Evolutionary conservation across 1,140 invertebrate species (phyloP).

Genomic region (Zaprionus ghesquierei): DNA sequence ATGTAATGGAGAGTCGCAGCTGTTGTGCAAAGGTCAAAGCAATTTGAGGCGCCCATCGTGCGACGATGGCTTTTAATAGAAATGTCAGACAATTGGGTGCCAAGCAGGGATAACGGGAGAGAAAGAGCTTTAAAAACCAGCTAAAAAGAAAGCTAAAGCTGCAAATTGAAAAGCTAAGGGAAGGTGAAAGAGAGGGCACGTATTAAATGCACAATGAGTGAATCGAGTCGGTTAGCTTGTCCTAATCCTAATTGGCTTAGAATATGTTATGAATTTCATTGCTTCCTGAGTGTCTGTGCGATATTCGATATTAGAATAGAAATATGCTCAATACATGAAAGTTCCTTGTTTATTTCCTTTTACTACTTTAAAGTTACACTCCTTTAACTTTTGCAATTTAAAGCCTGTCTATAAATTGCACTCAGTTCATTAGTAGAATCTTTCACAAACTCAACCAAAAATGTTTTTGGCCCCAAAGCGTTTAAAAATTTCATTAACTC

Average conservation of each 20-base stretch:
- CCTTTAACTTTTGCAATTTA: not conserved
- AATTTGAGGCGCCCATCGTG: constrained; percentile 67
- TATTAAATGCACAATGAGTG: too few species aligned
- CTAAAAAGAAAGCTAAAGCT: not conserved
- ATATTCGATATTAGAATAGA: too few species aligned
- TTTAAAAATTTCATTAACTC: constrained; percentile 75
- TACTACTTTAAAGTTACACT: not conserved
- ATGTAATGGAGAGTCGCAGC: constrained; percentile 57
- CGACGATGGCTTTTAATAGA: constrained; percentile 73
- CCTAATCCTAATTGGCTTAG: not conserved
- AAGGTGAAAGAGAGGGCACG: not conserved
- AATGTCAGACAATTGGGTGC: constrained; percentile 71
- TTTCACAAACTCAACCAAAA: not conserved
- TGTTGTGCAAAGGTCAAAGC: constrained; percentile 80
- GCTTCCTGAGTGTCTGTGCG: too few species aligned
- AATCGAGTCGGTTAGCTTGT: not conserved
- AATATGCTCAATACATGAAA: too few species aligned
- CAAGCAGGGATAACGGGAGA: not conserved
- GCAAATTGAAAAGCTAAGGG: not conserved
- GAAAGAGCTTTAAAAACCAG: constrained; percentile 24
- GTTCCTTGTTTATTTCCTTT: not conserved
- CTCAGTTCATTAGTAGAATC: constrained; percentile 13
- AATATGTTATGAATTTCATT: too few species aligned
- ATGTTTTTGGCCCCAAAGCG: constrained; percentile 26
- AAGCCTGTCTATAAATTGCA: not conserved